phyloP scores from a whole-genome alignment of 2,113 vertebrate species.

The Chaetops frenatus region DNA sequence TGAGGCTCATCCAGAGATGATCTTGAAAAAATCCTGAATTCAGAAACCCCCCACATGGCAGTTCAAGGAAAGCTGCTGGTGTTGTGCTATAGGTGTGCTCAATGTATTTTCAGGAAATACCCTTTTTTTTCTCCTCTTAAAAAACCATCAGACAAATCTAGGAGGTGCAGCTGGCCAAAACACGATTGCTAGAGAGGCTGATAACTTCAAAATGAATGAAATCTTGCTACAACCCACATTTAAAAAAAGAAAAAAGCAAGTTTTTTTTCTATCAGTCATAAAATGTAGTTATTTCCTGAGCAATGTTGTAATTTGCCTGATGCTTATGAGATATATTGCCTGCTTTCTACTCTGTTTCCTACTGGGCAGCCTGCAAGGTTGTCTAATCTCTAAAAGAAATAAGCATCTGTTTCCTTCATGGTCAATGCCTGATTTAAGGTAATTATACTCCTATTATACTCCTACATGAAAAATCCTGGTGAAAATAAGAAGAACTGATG shows the following conservation, averaged over 20 bases:
- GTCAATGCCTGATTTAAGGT: neutral
- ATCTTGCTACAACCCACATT: neutral
- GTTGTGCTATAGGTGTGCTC: neutral
- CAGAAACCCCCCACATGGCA: neutral
- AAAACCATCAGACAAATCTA: neutral
- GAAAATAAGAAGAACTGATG: neutral
- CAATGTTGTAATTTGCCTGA: neutral
- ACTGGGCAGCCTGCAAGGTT: neutral
- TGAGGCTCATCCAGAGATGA: neutral
- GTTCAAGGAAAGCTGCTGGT: neutral
- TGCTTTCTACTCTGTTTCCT: neutral
- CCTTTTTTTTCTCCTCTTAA: neutral
- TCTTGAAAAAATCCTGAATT: neutral
- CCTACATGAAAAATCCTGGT: neutral
- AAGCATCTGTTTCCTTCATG: slow-evolving; percentile 41
- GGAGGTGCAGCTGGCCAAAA: neutral
- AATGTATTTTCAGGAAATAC: neutral
- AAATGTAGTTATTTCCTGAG: slow-evolving; percentile 22
- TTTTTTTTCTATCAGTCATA: neutral
- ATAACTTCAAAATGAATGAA: neutral
- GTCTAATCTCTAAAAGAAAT: slow-evolving; percentile 27
- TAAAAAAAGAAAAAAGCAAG: rapidly evolving
- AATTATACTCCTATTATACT: neutral
- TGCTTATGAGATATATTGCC: neutral
- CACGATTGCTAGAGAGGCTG: neutral